Percentiles rank a stretch among this genome's conserved stretches.
phyloP scores from a whole-genome alignment of 2,888 invertebrate species.

The Drosophila nigricruria region DNA sequence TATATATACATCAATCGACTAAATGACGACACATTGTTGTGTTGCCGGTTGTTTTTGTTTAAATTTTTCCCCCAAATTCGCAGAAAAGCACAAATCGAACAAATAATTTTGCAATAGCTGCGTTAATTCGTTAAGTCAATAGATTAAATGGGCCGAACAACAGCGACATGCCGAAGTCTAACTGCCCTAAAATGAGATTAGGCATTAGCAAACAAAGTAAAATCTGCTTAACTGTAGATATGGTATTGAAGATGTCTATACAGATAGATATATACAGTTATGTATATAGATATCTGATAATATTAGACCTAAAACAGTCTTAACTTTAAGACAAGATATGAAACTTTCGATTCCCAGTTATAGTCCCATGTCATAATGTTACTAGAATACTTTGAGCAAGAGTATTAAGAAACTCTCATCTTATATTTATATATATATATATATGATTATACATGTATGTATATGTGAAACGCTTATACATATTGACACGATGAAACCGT shows the following conservation, averaged over 20 bases:
- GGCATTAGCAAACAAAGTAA: background rate
- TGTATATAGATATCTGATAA: background rate
- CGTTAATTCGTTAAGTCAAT: conserved; percentile 45
- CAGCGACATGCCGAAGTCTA: background rate
- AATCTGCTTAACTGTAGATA: no score
- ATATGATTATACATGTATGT: no score
- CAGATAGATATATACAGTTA: no score
- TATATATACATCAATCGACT: background rate
- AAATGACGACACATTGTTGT: background rate
- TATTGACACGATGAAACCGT: conserved; percentile 43
- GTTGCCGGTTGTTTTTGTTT: conserved; percentile 6
- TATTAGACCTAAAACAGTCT: background rate
- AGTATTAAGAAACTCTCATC: background rate
- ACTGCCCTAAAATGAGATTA: background rate
- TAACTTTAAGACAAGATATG: no score
- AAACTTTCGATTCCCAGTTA: background rate
- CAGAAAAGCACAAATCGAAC: conserved; percentile 37
- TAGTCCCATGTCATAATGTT: background rate
- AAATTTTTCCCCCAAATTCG: conserved; percentile 40
- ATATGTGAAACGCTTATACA: background rate
- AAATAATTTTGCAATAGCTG: conserved; percentile 23
- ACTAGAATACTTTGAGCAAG: background rate
- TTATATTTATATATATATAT: background rate
- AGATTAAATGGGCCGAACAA: conserved; percentile 39
- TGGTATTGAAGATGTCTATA: no score